Base-by-base conservation (phyloP, 1,140 invertebrate genomes). In the Drosophila setifemur region DNA sequence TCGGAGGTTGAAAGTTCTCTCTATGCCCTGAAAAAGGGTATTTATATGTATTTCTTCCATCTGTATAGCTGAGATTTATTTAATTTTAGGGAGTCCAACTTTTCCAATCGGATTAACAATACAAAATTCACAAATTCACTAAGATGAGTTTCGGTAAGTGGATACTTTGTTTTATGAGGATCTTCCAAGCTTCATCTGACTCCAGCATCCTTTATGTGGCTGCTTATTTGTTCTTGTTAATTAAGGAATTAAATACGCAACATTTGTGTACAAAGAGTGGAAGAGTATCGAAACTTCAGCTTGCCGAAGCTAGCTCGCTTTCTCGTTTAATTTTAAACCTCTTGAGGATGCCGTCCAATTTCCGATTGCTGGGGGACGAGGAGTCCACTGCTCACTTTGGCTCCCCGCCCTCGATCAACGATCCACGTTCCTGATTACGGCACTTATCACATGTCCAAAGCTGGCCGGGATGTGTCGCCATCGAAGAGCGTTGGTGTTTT, bases 381-480 rank as follows among this genome's bases (percentile, higher is more conserved):
- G 31, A 35, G 31, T n/a, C n/a, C n/a, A n/a, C n/a, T n/a, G 12
- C 11, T 14, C 5, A 5, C 5, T 23, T 23, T 23, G 21, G 21
- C 5, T 23, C 21, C 5, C 21, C 21, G 21, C 21, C 21, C 21
- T 2, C 12, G 31, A 35, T 35, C 11, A 18, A 25, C 19, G 11
- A 35, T 35, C 11, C 39, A 25, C 19, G 11, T 14, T 25, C 5
- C 2, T 9, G 37, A 19, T 19, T 19, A 4, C 37, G 7, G 21
- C 29, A 26, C 48, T 44, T 63, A 63, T 63, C 58, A 53, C 31
- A 49, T 44, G 39, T 48, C 23, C 28, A 42, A n/a, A 52, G 40
- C 33, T 53, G 53, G 43, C 23, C 48, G 26, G 29, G 52, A 11
- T 44, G 29, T 35, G 39, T 44, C 48, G 57, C 57, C 47, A 58